Evolutionary conservation across 2,797 vertebrate species (phyloP).

Genomic region (Tarsius wallacei): DNA sequence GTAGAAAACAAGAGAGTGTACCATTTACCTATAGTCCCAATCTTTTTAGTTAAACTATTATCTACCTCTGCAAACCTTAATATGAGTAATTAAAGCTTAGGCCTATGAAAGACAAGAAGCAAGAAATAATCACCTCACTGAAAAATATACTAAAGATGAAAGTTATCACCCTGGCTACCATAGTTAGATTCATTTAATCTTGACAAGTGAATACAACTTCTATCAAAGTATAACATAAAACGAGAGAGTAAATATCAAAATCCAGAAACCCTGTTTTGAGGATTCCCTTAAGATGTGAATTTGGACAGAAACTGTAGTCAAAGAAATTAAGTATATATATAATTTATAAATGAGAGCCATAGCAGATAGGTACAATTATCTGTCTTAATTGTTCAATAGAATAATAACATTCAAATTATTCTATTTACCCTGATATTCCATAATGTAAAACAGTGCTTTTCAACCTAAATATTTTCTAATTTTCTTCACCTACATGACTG

Average conservation of each 20-base stretch:
- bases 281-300: conserved; percentile 11
- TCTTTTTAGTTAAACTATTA: conserved; percentile 43
- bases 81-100: conserved; percentile 60
- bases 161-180: conserved; percentile 27
- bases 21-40: conserved; percentile 45
- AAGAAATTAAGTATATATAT: conserved; percentile 31
- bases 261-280: conserved; percentile 14
- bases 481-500: background rate
- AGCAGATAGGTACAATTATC: background rate
- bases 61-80: conserved; percentile 41
- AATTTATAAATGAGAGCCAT: conserved; percentile 57
- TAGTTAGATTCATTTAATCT: background rate
- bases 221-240: conserved; percentile 35
- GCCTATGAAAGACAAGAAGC: conserved; percentile 43
- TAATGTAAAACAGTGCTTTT: conserved; percentile 8
- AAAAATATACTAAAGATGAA: conserved; percentile 49
- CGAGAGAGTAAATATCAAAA: conserved; percentile 44
- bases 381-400: conserved; percentile 45
- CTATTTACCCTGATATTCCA: conserved; percentile 31
- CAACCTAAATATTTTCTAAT: background rate
- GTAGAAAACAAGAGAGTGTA: conserved; percentile 25
- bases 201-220: conserved; percentile 31
- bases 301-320: conserved; percentile 50
- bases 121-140: conserved; percentile 38
- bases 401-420: conserved; percentile 45